These are phyloP conservation scores for Porites lutea DNA, from an alignment of 64 coral and sea anemone species.

Conservation along the genomic window DNA sequence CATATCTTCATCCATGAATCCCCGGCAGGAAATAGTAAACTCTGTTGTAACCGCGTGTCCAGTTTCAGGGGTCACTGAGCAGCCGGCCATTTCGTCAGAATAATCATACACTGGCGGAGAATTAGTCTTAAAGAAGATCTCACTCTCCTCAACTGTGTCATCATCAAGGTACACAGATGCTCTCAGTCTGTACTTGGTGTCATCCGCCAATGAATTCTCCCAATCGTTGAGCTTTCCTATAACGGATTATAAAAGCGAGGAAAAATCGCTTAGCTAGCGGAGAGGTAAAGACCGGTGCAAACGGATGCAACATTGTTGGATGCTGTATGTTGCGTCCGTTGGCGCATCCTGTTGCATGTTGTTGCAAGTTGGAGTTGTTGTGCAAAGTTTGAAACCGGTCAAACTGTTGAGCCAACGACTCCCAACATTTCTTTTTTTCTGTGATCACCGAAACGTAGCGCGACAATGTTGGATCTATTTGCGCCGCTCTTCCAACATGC, in stretches of 20 bases:
- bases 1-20: conserved; percentile 55
- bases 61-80: conserved; percentile 7
- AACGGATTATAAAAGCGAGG: background rate
- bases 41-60: conserved; percentile 78
- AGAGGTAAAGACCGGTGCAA: too few species aligned
- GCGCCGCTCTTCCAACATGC: too few species aligned
- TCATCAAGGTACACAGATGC: background rate
- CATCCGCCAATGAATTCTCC: conserved; percentile 47
- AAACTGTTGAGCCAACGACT: too few species aligned
- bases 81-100: background rate
- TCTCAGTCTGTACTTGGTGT: conserved; percentile 10
- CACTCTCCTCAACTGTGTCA: conserved; percentile 19
- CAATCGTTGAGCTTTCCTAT: conserved; percentile 27
- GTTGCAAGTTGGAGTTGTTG: too few species aligned
- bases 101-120: conserved; percentile 42
- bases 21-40: conserved; percentile 61
- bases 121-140: conserved; percentile 72
- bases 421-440: too few species aligned
- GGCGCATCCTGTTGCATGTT: too few species aligned
- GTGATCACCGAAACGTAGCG: too few species aligned
- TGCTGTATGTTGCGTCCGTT: too few species aligned
- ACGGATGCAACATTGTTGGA: background rate
- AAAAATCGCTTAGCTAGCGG: too few species aligned
- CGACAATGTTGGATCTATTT: too few species aligned
- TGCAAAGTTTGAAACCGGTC: too few species aligned